These are phyloP conservation scores for Mixornis gularis DNA, from an alignment of 2,113 vertebrate genomes.

Conservation along the genomic window DNA sequence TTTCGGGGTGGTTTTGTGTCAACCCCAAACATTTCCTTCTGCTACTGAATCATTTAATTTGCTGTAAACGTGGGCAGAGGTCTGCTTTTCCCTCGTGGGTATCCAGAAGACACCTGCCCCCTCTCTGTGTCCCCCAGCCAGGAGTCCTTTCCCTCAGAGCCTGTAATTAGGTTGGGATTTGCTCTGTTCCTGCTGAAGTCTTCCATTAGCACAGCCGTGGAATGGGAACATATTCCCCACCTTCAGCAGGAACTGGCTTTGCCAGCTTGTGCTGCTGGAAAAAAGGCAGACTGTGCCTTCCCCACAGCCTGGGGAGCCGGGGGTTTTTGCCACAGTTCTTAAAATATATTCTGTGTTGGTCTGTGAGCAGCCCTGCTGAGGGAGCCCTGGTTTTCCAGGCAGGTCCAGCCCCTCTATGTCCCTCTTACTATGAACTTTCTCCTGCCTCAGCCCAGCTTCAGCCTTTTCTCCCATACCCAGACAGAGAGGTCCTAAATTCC, in stretches of 20 bases:
- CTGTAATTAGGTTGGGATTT: not conserved
- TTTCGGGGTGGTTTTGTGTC: not conserved
- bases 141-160: not conserved
- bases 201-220: not conserved
- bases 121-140: not conserved
- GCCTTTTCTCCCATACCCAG: not conserved
- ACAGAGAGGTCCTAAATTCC: not conserved
- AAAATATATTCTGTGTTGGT: not conserved
- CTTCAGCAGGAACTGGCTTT: not conserved
- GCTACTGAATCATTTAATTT: not conserved
- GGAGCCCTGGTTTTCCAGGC: not conserved
- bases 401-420: not conserved
- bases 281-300: not conserved
- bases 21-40: not conserved
- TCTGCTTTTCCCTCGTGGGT: not conserved
- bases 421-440: not conserved
- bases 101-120: not conserved
- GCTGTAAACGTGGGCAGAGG: not conserved
- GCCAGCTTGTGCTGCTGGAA: not conserved
- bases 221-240: not conserved
- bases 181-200: not conserved
- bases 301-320: too few species aligned
- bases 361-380: not conserved
- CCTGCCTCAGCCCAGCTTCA: not conserved
- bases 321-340: not conserved